Evolutionary conservation across 2,888 invertebrate genomes (phyloP).

Genomic region (Smittia aterrima): DNA sequence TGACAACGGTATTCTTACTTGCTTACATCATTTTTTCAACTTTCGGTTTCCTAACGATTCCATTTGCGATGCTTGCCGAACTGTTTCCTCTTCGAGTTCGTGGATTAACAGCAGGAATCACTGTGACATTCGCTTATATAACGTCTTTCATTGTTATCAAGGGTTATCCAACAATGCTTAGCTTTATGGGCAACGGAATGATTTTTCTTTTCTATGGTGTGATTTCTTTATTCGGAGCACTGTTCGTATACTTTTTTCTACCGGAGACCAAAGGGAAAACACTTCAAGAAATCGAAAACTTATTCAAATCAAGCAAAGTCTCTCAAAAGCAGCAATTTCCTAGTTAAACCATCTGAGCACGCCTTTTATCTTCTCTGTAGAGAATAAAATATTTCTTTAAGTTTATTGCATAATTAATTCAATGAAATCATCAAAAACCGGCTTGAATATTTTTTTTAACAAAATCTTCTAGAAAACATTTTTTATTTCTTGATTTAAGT

Average conservation of each 20-base stretch:
- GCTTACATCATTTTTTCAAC: conserved; percentile 63
- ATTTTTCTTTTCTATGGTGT: conserved; percentile 61
- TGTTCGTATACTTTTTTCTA: conserved; percentile 64
- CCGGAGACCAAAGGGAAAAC: conserved; percentile 69
- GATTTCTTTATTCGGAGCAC: conserved; percentile 60
- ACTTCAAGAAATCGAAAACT: conserved; percentile 69
- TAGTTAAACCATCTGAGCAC: too few relatives aligned
- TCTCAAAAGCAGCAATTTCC: too few relatives aligned
- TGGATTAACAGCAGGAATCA: conserved; percentile 65
- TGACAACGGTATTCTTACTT: conserved; percentile 63
- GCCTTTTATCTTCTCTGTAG: too few relatives aligned
- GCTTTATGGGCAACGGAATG: conserved; percentile 58
- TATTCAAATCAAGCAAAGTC: too few relatives aligned
- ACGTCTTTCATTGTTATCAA: conserved; percentile 68
- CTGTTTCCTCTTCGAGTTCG: conserved; percentile 66
- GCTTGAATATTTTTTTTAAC: too few relatives aligned
- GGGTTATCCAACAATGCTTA: conserved; percentile 61
- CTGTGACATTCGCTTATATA: conserved; percentile 64
- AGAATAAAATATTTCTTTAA: too few relatives aligned
- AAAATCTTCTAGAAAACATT: too few relatives aligned
- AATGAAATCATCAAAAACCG: too few relatives aligned
- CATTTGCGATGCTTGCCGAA: conserved; percentile 70
- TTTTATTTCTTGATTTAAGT: too few relatives aligned
- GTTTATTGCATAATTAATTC: too few relatives aligned
- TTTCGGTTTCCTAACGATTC: conserved; percentile 65